Base-by-base conservation (phyloP, 2,113 vertebrate species). In the Hydrochoerus hydrochaeris region DNA sequence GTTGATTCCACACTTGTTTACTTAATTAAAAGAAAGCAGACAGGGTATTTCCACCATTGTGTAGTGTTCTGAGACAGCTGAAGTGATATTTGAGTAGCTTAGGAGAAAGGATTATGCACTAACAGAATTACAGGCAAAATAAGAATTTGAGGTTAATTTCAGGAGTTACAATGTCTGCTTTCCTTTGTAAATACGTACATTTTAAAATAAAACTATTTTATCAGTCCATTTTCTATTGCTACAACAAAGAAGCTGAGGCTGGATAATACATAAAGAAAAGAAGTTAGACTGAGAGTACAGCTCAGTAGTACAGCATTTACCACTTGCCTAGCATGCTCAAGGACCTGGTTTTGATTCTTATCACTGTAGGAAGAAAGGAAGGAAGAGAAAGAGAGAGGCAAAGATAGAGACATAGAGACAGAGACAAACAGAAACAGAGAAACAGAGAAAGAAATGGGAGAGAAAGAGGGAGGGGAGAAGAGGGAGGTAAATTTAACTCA, bases 81-180 rank as follows among this genome's bases (percentile, higher is more conserved):
- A 78, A 62, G 46, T 82, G 58, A 90, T n/a, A 46, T 85, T 32
- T 85, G 32, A 93, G 41, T 62, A 83, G n/a, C 30, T 85, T 78
- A 83, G 82, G 81, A n/a, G 62, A 84, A 93, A 71, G 88, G 82
- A 28, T 88, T 60, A 86, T 67, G 60, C 78, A 54, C 67, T 84
- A 88, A 94, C 38, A 85, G 54, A 96, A 92, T 85, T 71, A 83
- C 7, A 96, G 57, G 11, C 49, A 90, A 98, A 96, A 46, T 78
- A 54, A 82, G 77, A 90, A 90, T 96, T 84, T 30, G 78, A 92
- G 65, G 41, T 80, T 73, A 92, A 69, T 38, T 88, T 91, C 12
- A 41, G 54, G 81, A 49, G 82, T 96, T 87, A 60, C 60, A 67
- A 96, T 83, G 65, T 67, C 80, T 35, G 62, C 89, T 41, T 38